Evolutionary conservation across 2,113 vertebrate genomes (phyloP), one percentile per base, ranked within the genome.

Genomic region (Melanotaenia duboulayi): DNA sequence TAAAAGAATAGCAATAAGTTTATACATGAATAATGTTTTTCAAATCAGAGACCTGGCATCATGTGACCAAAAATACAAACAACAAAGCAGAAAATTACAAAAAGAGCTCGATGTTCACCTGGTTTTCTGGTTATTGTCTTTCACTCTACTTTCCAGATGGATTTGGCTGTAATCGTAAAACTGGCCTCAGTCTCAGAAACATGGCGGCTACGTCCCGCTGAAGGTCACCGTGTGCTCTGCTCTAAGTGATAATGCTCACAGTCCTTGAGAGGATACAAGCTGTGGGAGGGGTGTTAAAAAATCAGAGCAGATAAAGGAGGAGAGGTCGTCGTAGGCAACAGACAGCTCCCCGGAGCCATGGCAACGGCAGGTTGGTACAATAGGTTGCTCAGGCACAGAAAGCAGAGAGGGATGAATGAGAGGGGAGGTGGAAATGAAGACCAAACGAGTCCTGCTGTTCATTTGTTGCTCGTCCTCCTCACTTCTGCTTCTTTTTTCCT

Each of bases 291-390:
- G 51, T 63, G 61, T 60, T 59, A 1, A 22, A 51, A 81, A 55
- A 72, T 75, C 66, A 17, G 35, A 76, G 50, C 22, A 55, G 57
- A 84, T 75, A 57, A 73, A 82, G 67, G 57, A 81, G 60, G 63
- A 57, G 76, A 85, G 74, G 90, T 87, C 76, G 74, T 56, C 6
- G 25, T 79, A 71, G 74, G 61, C 63, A 78, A 82, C 76, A 66
- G 67, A 76, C 71, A 24, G 83, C 42, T 83, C 79, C 71, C 76
- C 12, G 55, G 59, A 59, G 76, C 88, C 92, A 93, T 93, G 90
- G 92, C 90, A 93, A 94, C 92, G 68, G 84, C 72, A 76, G 74
- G 73, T 71, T 70, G 64, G 73, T 56, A 90, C 89, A 86, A 87
- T 89, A 76, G 76, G 82, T 56, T 76, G 81, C 78, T 85, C 69